A percentile compares a stretch with the other conserved stretches of the same genome.
These are phyloP conservation scores for Podarcis raffonei DNA, from an alignment of 2,113 vertebrate species.

Conservation along the genomic window DNA sequence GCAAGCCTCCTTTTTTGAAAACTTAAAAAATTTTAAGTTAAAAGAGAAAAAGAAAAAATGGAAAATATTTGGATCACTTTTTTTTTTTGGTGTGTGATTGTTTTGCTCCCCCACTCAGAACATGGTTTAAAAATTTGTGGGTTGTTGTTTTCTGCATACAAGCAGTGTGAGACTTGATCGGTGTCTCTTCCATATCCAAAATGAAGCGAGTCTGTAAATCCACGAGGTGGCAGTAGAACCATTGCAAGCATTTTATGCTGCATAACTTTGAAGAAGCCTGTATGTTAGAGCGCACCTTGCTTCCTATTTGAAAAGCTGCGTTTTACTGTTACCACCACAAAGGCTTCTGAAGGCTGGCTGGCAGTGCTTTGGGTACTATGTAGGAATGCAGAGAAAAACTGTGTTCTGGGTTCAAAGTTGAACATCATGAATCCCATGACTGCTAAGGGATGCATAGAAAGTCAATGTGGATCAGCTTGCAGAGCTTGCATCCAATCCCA, in stretches of 20 bases:
- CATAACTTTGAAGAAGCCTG: too few species aligned
- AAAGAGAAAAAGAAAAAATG: too few species aligned
- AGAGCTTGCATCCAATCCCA: too few species aligned
- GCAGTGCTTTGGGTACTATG: background rate
- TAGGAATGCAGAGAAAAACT: background rate
- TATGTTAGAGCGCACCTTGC: background rate
- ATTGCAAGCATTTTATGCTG: background rate
- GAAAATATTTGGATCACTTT: too few species aligned
- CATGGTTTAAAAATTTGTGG: background rate
- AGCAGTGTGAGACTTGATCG: background rate
- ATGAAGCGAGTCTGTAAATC: background rate
- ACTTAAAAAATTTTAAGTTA: too few species aligned
- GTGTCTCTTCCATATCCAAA: background rate
- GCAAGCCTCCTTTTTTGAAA: too few species aligned
- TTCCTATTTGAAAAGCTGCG: background rate
- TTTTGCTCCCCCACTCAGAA: background rate
- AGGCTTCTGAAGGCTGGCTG: background rate
- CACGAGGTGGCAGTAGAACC: constrained; percentile 71
- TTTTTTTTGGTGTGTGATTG: background rate
- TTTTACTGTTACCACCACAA: background rate
- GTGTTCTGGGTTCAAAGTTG: background rate
- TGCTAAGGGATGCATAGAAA: background rate
- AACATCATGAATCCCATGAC: background rate
- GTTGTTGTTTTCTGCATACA: background rate
- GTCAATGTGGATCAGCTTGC: background rate